Evolutionary conservation across 1,140 invertebrate species (phyloP).

Genomic region (Drosophila dunni): DNA sequence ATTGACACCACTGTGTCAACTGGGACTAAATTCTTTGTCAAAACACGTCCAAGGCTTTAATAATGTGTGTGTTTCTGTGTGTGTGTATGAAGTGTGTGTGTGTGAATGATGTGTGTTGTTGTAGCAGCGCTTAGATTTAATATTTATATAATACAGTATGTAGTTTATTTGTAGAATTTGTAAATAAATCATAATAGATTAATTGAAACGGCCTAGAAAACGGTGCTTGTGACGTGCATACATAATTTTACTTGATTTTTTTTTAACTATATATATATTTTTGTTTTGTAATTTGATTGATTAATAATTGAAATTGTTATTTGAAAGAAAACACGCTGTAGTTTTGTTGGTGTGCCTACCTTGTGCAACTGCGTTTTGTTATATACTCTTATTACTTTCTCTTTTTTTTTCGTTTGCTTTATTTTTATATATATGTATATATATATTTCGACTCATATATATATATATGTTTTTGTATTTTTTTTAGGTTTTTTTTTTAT

Average conservation of each 20-base stretch:
- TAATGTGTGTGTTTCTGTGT: constrained; percentile 18
- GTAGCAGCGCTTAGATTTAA: constrained; percentile 55
- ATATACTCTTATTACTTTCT: constrained; percentile 75
- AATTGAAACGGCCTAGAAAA: constrained; percentile 79
- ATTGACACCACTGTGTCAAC: constrained; percentile 4
- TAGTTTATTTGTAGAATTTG: constrained; percentile 56
- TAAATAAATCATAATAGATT: constrained; percentile 72
- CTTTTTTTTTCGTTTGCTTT: constrained; percentile 53
- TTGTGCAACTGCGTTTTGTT: constrained; percentile 84
- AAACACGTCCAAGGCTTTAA: constrained; percentile 28
- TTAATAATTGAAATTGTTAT: constrained; percentile 78
- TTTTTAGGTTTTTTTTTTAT: constrained; percentile 42
- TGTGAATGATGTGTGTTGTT: constrained; percentile 12
- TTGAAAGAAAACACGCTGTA: constrained; percentile 74
- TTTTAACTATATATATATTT: constrained; percentile 18
- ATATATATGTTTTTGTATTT: constrained; percentile 50
- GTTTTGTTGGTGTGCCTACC: constrained; percentile 83
- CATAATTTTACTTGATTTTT: constrained; percentile 66
- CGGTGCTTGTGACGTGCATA: constrained; percentile 81
- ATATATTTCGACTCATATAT: constrained; percentile 73
- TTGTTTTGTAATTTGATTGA: constrained; percentile 37
- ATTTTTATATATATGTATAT: constrained; percentile 54
- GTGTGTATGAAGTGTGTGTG: constrained; percentile 11
- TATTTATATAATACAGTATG: constrained; percentile 67
- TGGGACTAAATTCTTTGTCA: constrained; percentile 24